phyloP scores from a whole-genome alignment of 2,888 invertebrate species.

The Monochamus alternatus region DNA sequence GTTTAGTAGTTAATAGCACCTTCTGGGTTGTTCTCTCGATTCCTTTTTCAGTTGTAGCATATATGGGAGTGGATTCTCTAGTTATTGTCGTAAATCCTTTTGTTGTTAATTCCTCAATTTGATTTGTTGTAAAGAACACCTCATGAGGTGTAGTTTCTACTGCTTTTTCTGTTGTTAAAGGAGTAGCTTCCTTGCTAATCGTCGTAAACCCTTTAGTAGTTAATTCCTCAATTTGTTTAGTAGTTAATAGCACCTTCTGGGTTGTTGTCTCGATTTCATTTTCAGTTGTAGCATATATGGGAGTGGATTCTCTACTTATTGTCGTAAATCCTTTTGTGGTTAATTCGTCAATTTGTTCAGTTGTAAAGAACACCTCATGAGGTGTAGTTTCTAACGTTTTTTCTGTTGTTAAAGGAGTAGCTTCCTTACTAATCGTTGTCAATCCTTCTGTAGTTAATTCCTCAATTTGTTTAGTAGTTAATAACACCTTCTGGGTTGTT shows the following conservation, averaged over 20 bases:
- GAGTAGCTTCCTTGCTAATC: conserved; percentile 16
- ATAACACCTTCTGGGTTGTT: conserved; percentile 16
- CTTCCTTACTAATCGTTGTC: neutral
- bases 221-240: conserved; percentile 6
- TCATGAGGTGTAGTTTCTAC: conserved; percentile 41
- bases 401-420: neutral
- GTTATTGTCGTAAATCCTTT: conserved; percentile 14
- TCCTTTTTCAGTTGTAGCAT: neutral
- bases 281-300: conserved; percentile 31
- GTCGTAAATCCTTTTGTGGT: neutral
- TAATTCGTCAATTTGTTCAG: neutral
- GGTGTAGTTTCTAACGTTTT: neutral
- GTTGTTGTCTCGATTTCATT: conserved; percentile 19
- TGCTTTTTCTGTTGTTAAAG: neutral
- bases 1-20: conserved; percentile 15
- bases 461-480: conserved; percentile 33
- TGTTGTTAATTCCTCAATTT: conserved; percentile 45
- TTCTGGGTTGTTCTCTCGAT: neutral
- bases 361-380: neutral
- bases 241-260: neutral
- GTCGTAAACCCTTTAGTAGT: conserved; percentile 31
- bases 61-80: neutral
- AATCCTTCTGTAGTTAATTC: conserved; percentile 22
- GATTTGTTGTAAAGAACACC: conserved; percentile 42
- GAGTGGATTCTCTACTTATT: conserved; percentile 18